Conservation (phyloP, 2,797 vertebrate species). For the Dromococcyx pavoninus region DNA sequence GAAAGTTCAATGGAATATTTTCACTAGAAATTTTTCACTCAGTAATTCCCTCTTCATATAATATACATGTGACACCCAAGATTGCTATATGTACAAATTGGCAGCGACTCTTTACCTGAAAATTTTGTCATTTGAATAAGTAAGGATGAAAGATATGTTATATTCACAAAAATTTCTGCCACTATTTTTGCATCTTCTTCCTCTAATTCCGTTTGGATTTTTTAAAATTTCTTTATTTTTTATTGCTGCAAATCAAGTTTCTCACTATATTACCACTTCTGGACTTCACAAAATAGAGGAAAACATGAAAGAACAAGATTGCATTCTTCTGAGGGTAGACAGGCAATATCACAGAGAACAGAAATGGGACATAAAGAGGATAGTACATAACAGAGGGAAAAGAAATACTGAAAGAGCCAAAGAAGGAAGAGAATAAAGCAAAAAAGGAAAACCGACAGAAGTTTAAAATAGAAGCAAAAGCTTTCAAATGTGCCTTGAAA, state of each 20-base stretch:
- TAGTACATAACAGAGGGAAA: background rate
- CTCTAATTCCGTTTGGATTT: background rate
- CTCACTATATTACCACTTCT: background rate
- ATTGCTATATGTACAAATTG: background rate
- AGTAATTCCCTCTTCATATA: background rate
- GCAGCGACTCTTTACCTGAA: background rate
- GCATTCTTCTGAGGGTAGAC: background rate
- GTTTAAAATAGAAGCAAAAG: background rate
- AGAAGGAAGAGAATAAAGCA: background rate
- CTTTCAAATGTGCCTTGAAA: background rate
- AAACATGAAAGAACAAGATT: background rate
- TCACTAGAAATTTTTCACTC: background rate
- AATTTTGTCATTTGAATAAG: background rate
- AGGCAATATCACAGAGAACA: background rate
- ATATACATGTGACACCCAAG: background rate
- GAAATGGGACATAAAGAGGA: background rate
- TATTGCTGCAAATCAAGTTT: background rate
- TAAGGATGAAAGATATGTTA: background rate
- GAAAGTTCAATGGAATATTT: background rate
- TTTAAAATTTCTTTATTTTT: background rate
- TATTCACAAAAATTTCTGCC: background rate
- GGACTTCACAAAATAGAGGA: background rate
- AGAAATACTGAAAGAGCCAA: background rate
- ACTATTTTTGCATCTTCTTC: background rate
- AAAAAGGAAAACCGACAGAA: background rate